A percentile compares a stretch with the other conserved stretches of the same genome.
phyloP scores from a whole-genome alignment of 2,113 vertebrate species.

The Ondatra zibethicus region DNA sequence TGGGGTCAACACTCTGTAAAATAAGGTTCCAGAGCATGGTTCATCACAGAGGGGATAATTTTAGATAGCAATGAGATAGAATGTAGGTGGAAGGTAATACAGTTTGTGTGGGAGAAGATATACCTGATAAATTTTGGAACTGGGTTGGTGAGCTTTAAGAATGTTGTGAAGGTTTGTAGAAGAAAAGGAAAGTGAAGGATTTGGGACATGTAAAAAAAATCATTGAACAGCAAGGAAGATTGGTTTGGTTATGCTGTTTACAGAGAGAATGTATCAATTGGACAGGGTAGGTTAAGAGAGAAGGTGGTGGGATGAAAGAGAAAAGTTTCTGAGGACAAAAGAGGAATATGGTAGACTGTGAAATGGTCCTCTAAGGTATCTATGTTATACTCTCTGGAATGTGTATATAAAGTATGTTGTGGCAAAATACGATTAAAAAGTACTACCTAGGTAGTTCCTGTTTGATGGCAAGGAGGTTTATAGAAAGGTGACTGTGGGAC shows the following conservation, averaged over 20 bases:
- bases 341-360: not conserved
- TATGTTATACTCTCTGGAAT: not conserved
- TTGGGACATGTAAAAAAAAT: not conserved
- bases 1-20: not conserved
- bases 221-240: not conserved
- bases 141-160: not conserved
- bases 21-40: not conserved
- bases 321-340: constrained; percentile 4
- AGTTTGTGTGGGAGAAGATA: not conserved
- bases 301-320: constrained; percentile 7
- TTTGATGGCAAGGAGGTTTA: not conserved
- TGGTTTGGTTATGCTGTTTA: constrained; percentile 45
- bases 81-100: not conserved
- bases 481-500: not conserved
- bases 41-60: not conserved
- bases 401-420: not conserved
- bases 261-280: not conserved
- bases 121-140: not conserved
- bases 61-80: constrained; percentile 7
- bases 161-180: constrained; percentile 15
- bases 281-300: not conserved
- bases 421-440: not conserved
- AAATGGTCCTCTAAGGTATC: not conserved
- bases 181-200: not conserved
- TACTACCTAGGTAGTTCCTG: not conserved